A percentile compares a stretch with the other conserved stretches of the same genome.
phyloP scores from a whole-genome alignment of 2,797 vertebrate genomes.

The Danio jaintianensis region DNA sequence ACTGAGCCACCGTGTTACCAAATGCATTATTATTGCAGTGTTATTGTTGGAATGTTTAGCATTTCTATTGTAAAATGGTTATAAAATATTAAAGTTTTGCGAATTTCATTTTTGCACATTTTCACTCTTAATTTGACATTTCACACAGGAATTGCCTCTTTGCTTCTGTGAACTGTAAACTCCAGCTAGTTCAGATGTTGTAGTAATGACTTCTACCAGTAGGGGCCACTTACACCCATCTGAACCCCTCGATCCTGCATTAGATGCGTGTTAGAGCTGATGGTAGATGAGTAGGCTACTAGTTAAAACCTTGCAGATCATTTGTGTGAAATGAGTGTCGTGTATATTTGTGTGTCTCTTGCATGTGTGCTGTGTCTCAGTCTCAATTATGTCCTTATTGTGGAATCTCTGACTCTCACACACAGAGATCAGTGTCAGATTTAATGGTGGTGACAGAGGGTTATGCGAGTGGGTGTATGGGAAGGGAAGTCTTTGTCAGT shows the following conservation, averaged over 20 bases:
- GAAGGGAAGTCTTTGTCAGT: slow-evolving; percentile 49
- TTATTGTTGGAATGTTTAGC: too few relatives aligned
- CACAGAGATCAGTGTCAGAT: slow-evolving; percentile 48
- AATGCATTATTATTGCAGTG: too few relatives aligned
- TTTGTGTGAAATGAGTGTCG: slow-evolving; percentile 7
- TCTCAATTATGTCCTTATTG: slow-evolving; percentile 38
- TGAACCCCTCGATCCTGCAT: neutral
- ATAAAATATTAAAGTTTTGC: too few relatives aligned
- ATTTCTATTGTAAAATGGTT: too few relatives aligned
- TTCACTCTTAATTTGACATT: too few relatives aligned
- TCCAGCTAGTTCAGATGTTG: too few relatives aligned
- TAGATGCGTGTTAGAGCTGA: neutral
- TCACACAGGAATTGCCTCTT: too few relatives aligned
- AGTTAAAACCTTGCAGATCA: neutral
- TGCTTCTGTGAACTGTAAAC: too few relatives aligned
- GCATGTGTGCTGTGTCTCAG: slow-evolving; percentile 10
- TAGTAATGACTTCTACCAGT: neutral
- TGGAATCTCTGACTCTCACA: slow-evolving; percentile 35
- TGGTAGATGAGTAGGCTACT: neutral
- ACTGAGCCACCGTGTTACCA: too few relatives aligned
- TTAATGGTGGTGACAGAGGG: slow-evolving; percentile 60
- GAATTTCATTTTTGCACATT: too few relatives aligned
- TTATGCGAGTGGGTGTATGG: slow-evolving; percentile 45
- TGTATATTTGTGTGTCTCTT: slow-evolving; percentile 24
- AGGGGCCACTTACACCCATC: neutral